Evolutionary conservation across 2,113 vertebrate genomes (phyloP), one percentile per base, ranked within the genome.

Genomic region (Rana temporaria): DNA sequence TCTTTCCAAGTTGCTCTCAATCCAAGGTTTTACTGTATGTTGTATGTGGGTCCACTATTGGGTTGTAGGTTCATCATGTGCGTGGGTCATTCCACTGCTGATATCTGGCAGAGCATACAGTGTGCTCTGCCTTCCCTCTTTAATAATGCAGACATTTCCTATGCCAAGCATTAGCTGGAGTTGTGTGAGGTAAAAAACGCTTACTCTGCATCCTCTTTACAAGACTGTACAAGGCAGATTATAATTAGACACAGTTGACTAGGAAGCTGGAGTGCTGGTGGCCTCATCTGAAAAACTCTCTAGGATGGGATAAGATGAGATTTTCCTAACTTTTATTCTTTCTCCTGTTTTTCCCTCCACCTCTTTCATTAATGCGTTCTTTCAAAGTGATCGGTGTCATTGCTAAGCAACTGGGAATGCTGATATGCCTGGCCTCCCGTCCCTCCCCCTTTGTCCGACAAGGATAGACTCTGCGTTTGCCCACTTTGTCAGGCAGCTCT

Each of bases 351-450:
- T 34, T 38, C 59, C 26, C 24, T 24, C 26, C 15, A 66, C 30
- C 14, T 55, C n/a, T 42, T 60, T 76, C 63, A 75, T 76, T 83
- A 71, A 76, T 76, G 32, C 30, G 59, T 75, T 65, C 70, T 56
- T 74, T 76, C 30, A 42, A n/a, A 38, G 48, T 79, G 66, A 60
- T 59, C 53, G 26, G 90, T 86, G 77, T 84, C 81, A 88, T 90
- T 89, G 87, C 91, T 91, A 85, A 68, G 91, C 85, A 91, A 91
- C 88, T 84, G 67, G 86, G 86, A 94, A 93, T 89, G 88, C 85
- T 85, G 84, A 85, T 88, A 85, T 81, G 24, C 85, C 82, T 81
- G 84, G 24, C 42, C 34, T 19, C 20, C 70, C 75, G 86, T 87
- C 88, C 69, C 81, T 91, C 92, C 88, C 87, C 48, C 55, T 88